These are phyloP conservation scores for Zapornia atra DNA, from an alignment of 2,113 vertebrate species.

Conservation along the genomic window DNA sequence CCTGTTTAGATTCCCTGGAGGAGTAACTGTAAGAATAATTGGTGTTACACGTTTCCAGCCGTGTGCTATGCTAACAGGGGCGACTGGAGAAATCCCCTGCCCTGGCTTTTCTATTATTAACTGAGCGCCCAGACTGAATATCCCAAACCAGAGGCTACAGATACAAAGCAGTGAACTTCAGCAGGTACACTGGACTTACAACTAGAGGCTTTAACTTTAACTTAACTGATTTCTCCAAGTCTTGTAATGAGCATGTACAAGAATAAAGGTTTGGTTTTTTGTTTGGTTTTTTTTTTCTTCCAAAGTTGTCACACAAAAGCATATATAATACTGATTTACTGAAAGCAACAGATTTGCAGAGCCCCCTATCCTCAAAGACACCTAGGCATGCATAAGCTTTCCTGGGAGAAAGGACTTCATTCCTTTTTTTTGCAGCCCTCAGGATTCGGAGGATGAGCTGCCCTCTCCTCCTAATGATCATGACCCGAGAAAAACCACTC, in stretches of 20 bases:
- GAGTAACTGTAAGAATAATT: not conserved
- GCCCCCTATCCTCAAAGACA: not conserved
- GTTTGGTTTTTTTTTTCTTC: fast-evolving
- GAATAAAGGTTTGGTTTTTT: not conserved
- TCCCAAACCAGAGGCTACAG: not conserved
- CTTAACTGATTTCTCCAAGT: not conserved
- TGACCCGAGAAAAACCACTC: not conserved
- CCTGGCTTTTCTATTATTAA: not conserved
- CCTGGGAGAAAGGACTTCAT: too few relatives aligned
- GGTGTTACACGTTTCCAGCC: not conserved
- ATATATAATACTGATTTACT: not conserved
- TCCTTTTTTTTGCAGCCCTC: not conserved
- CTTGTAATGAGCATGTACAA: not conserved
- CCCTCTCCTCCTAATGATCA: not conserved
- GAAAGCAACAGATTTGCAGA: not conserved
- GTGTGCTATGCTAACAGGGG: not conserved
- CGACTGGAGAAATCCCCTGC: fast-evolving
- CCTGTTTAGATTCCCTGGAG: not conserved
- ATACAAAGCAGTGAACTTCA: not conserved
- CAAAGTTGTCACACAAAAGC: not conserved
- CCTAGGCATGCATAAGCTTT: not conserved
- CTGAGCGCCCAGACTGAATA: not conserved
- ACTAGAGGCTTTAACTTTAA: not conserved
- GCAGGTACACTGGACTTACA: not conserved
- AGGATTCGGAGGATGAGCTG: not conserved